phyloP scores from a whole-genome alignment of 2,113 vertebrate genomes.

The Vombatus ursinus region DNA sequence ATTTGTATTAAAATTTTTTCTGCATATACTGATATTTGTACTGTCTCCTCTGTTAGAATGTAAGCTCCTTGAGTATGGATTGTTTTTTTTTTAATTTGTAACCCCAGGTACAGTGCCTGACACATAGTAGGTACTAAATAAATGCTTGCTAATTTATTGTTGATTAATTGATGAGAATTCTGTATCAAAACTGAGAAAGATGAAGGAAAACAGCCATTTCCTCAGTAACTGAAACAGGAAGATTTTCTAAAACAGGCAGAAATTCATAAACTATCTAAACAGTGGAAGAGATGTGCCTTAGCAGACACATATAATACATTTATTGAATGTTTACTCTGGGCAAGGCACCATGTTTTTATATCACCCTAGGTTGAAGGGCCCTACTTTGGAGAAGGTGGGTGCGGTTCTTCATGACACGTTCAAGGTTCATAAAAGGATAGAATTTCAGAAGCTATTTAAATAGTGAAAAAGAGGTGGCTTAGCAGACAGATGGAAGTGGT shows the following conservation, averaged over 20 bases:
- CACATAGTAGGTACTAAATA: background rate
- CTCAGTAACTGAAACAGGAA: background rate
- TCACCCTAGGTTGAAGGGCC: background rate
- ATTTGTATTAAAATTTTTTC: background rate
- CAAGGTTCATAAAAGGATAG: background rate
- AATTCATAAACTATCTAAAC: background rate
- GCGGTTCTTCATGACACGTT: background rate
- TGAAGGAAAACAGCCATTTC: background rate
- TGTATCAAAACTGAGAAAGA: background rate
- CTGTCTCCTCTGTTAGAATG: background rate
- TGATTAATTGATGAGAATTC: background rate
- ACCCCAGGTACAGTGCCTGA: background rate
- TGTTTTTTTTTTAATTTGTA: background rate
- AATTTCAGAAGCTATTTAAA: background rate
- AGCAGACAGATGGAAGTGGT: background rate
- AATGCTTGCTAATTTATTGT: background rate
- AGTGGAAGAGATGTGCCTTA: background rate
- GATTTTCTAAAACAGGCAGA: background rate
- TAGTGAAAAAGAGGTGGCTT: background rate
- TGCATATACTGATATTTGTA: background rate
- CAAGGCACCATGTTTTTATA: background rate
- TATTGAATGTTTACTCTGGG: background rate
- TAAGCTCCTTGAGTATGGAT: background rate
- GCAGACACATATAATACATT: background rate
- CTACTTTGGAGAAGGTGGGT: background rate